Evolutionary conservation across 2,113 vertebrate genomes (phyloP).

Genomic region (Cheilinus undulatus): DNA sequence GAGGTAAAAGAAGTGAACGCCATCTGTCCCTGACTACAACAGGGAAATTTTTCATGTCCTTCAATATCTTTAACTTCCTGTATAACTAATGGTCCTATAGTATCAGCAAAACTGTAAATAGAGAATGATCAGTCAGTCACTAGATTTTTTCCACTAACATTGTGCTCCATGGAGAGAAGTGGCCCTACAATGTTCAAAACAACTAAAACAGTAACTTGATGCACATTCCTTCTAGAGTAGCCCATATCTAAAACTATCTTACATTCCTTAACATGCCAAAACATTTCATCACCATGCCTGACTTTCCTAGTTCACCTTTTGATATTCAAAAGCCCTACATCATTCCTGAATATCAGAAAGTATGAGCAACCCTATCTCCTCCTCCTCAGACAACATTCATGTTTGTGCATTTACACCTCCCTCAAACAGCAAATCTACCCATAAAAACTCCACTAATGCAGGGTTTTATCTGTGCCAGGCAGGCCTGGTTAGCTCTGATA

Average conservation of each 20-base stretch:
- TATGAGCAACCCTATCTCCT: conserved; percentile 1
- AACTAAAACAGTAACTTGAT: not conserved
- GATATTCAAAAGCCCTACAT: conserved; percentile 22
- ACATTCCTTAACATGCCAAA: conserved; percentile 8
- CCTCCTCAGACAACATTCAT: conserved; percentile 24
- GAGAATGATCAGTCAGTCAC: conserved; percentile 1
- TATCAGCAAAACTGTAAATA: conserved; percentile 22
- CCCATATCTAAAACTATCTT: conserved; percentile 17
- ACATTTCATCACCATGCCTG: conserved; percentile 5
- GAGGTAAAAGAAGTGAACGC: too few relatives aligned
- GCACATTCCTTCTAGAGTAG: not conserved
- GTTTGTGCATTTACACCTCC: conserved; percentile 42
- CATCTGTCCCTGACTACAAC: too few relatives aligned
- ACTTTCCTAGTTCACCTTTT: conserved; percentile 3
- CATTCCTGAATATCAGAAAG: conserved; percentile 15
- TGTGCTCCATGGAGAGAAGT: conserved; percentile 2
- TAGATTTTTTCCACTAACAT: not conserved
- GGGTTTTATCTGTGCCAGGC: conserved; percentile 68
- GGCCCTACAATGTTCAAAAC: conserved; percentile 1
- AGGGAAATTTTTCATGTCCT: conserved; percentile 6
- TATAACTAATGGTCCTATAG: conserved; percentile 14
- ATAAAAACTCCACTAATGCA: conserved; percentile 49
- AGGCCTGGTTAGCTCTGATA: conserved; percentile 71
- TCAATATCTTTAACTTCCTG: conserved; percentile 1
- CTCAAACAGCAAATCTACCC: conserved; percentile 39